These are phyloP conservation scores for Agrilus planipennis DNA, from an alignment of 1,140 invertebrate genomes.

Conservation along the genomic window DNA sequence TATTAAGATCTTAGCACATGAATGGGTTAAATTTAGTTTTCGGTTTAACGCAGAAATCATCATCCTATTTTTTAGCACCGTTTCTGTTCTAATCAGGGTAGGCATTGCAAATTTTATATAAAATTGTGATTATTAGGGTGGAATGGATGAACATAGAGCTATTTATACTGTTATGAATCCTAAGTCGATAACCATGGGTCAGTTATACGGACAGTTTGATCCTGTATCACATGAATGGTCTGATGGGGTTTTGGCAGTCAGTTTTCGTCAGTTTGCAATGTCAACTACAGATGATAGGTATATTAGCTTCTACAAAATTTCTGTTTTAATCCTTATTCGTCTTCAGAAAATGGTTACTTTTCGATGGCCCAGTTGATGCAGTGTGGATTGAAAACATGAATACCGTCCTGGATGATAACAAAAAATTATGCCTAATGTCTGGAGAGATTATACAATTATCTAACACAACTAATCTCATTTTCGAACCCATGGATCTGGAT, in stretches of 20 bases:
- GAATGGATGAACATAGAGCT: conserved; percentile 78
- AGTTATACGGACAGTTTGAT: conserved; percentile 85
- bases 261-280: conserved; percentile 56
- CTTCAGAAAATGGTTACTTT: conserved; percentile 64
- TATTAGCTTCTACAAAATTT: neutral
- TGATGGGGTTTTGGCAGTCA: conserved; percentile 72
- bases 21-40: conserved; percentile 60
- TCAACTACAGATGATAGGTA: neutral
- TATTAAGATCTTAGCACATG: no score
- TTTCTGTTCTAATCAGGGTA: no score
- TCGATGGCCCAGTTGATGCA: conserved; percentile 86
- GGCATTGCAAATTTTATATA: no score
- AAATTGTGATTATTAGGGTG: no score
- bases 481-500: conserved; percentile 83
- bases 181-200: conserved; percentile 82
- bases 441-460: conserved; percentile 86
- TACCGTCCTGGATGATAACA: conserved; percentile 73
- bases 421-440: conserved; percentile 62
- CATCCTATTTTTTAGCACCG: no score
- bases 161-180: conserved; percentile 86
- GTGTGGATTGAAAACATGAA: conserved; percentile 96
- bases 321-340: conserved; percentile 34
- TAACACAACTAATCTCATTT: conserved; percentile 78
- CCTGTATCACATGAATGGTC: conserved; percentile 84
- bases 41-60: no score